These are phyloP conservation scores for Rhinella marina DNA, from an alignment of 2,797 vertebrate genomes.

Conservation along the genomic window DNA sequence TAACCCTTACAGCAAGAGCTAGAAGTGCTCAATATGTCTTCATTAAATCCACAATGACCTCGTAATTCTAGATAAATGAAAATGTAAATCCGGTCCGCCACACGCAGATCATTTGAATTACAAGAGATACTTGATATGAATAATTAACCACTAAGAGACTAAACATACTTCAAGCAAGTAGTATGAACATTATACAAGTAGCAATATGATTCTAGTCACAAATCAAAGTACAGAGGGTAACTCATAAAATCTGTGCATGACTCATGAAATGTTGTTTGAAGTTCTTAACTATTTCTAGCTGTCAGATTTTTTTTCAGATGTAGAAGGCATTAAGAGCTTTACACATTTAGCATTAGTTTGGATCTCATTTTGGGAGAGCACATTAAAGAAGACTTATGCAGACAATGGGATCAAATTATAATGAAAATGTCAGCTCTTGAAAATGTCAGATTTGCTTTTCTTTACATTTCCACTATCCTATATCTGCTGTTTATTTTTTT, in stretches of 20 bases:
- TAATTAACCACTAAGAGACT: slow-evolving; percentile 37
- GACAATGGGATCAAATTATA: slow-evolving; percentile 56
- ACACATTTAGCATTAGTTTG: slow-evolving; percentile 59
- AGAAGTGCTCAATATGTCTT: not conserved
- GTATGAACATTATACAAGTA: slow-evolving; percentile 58
- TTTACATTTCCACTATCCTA: slow-evolving; percentile 5
- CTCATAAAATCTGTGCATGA: slow-evolving; percentile 63
- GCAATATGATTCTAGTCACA: slow-evolving; percentile 34
- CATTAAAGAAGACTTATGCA: slow-evolving; percentile 38
- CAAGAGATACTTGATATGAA: slow-evolving; percentile 38
- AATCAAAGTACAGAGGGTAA: slow-evolving; percentile 56
- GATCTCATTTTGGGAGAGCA: slow-evolving; percentile 50
- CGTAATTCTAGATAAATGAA: slow-evolving; percentile 2
- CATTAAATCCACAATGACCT: not conserved
- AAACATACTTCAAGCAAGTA: slow-evolving; percentile 33
- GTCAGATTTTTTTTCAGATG: slow-evolving; percentile 51
- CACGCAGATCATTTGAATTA: slow-evolving; percentile 28
- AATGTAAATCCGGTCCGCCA: slow-evolving; percentile 10
- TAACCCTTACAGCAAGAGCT: not conserved
- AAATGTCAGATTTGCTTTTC: slow-evolving; percentile 47
- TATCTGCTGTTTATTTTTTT: slow-evolving; percentile 25
- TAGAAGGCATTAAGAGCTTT: slow-evolving; percentile 56
- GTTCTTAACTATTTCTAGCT: slow-evolving; percentile 63
- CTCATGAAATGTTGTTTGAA: slow-evolving; percentile 62
- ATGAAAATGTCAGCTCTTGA: slow-evolving; percentile 45